Conservation (phyloP, 1,140 invertebrate genomes). For the Rhynchophorus ferrugineus region DNA sequence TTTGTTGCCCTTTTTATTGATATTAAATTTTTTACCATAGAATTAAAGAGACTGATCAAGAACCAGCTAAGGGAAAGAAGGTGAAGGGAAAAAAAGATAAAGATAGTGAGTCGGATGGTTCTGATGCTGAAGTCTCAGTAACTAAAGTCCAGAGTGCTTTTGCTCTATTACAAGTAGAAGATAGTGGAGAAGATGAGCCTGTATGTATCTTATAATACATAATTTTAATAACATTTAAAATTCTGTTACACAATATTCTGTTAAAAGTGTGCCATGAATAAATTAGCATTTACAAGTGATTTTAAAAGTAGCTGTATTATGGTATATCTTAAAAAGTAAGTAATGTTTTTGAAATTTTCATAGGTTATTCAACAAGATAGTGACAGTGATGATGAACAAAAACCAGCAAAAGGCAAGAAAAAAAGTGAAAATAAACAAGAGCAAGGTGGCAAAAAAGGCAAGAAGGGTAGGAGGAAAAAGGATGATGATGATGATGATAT, state of each 20-base stretch:
- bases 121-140: constrained; percentile 36
- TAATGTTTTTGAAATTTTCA: not conserved
- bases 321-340: too few relatives aligned
- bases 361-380: constrained; percentile 41
- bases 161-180: constrained; percentile 41
- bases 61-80: constrained; percentile 35
- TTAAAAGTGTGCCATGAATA: too few relatives aligned
- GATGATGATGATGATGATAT: constrained; percentile 78
- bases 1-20: too few relatives aligned
- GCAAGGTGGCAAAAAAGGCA: constrained; percentile 53
- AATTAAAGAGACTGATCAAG: constrained; percentile 33
- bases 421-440: constrained; percentile 45
- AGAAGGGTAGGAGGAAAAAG: constrained; percentile 63
- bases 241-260: too few relatives aligned
- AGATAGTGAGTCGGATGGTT: constrained; percentile 40
- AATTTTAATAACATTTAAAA: not conserved
- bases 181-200: constrained; percentile 40
- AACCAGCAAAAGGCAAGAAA: constrained; percentile 46
- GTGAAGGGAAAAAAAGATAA: constrained; percentile 39
- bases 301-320: too few relatives aligned
- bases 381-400: constrained; percentile 42
- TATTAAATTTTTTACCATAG: too few relatives aligned
- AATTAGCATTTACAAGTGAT: too few relatives aligned
- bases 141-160: constrained; percentile 37
- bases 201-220: not conserved